Percentiles rank a stretch among this genome's conserved stretches.
These are phyloP conservation scores for Leptocoma aspasia DNA, from an alignment of 2,113 vertebrate species.

Conservation along the genomic window DNA sequence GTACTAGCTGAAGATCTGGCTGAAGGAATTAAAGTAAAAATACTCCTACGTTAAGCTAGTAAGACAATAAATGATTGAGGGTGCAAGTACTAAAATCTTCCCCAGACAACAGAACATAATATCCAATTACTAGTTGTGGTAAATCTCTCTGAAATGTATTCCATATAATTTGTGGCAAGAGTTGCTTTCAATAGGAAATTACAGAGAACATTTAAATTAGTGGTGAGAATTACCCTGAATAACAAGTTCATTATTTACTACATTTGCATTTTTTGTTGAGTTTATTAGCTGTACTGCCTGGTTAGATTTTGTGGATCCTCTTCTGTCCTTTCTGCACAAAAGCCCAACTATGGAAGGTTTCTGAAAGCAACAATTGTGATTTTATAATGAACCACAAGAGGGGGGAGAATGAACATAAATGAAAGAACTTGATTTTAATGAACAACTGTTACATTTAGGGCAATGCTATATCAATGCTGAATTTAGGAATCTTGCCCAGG, in stretches of 20 bases:
- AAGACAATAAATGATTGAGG: neutral
- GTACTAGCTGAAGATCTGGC: neutral
- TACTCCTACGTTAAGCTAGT: neutral
- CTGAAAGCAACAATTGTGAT: conserved; percentile 65
- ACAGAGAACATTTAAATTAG: neutral
- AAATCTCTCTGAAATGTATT: neutral
- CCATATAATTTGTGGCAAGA: neutral
- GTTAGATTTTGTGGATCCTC: neutral
- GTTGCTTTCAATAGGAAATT: neutral
- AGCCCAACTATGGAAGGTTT: neutral
- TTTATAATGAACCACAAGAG: conserved; percentile 76
- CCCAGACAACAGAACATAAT: neutral
- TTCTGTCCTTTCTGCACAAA: neutral
- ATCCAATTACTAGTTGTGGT: neutral
- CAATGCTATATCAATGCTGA: neutral
- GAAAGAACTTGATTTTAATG: conserved; percentile 26
- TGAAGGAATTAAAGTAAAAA: neutral
- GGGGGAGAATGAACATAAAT: conserved; percentile 75
- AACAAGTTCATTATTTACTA: conserved; percentile 14
- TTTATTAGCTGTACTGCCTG: neutral
- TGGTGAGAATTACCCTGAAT: neutral
- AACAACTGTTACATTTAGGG: neutral
- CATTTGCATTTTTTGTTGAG: conserved; percentile 9
- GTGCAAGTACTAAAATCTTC: neutral
- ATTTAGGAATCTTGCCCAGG: neutral